These are phyloP conservation scores for Zaprionus nigranus DNA, from an alignment of 1,140 invertebrate species.

Conservation along the genomic window DNA sequence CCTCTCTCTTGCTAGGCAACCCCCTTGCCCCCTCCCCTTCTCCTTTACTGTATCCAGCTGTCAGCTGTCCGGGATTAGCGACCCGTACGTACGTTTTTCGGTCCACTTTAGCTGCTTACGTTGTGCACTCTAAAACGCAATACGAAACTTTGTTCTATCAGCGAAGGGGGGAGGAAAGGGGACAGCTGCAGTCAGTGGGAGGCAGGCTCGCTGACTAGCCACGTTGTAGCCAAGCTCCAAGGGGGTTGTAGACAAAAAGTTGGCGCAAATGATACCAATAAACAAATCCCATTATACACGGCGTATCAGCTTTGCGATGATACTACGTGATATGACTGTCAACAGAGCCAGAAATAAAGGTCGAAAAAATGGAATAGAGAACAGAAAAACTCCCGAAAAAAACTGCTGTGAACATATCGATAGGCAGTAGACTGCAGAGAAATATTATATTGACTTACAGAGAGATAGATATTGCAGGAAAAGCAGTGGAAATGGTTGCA, in stretches of 20 bases:
- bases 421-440: background rate
- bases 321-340: slow-evolving; percentile 82
- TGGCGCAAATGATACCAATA: slow-evolving; percentile 84
- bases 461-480: background rate
- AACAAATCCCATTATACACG: slow-evolving; percentile 85
- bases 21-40: background rate
- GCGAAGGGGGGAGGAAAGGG: slow-evolving; percentile 7
- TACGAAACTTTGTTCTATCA: slow-evolving; percentile 67
- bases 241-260: slow-evolving; percentile 48
- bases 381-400: background rate
- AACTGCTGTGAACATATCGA: slow-evolving; percentile 8
- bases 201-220: background rate
- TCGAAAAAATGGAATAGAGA: slow-evolving; percentile 24
- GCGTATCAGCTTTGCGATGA: slow-evolving; percentile 83
- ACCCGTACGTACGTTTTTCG: slow-evolving; percentile 51
- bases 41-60: slow-evolving; percentile 50
- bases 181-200: slow-evolving; percentile 18
- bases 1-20: background rate
- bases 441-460: background rate
- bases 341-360: slow-evolving; percentile 39
- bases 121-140: slow-evolving; percentile 78
- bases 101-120: slow-evolving; percentile 73
- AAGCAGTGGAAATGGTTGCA: background rate
- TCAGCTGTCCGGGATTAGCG: slow-evolving; percentile 70
- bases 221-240: background rate